Conservation (phyloP, 1,140 invertebrate genomes). For the Apis florea region DNA sequence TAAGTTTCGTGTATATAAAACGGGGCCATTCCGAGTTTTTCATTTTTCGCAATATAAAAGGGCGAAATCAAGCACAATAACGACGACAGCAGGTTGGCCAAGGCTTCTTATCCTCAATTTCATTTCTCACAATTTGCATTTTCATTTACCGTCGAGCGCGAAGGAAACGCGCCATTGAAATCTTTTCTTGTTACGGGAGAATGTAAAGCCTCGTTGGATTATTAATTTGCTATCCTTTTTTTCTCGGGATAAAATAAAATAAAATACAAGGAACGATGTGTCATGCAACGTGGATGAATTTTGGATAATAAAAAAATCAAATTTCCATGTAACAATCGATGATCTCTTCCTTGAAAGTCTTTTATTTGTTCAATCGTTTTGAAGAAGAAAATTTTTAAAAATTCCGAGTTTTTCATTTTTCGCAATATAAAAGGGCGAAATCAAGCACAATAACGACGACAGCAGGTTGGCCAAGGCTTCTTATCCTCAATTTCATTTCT, state of each 20-base stretch:
- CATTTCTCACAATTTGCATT: constrained; percentile 45
- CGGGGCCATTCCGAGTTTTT: constrained; percentile 23
- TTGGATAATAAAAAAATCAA: no score
- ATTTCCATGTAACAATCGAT: no score
- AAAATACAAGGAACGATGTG: background rate
- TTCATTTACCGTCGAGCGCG: constrained; percentile 1
- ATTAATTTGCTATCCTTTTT: background rate
- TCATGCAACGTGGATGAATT: background rate
- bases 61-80: constrained; percentile 47
- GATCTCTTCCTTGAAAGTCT: no score
- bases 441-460: constrained; percentile 48
- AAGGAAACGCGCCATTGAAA: background rate
- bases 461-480: background rate
- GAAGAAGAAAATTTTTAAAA: no score
- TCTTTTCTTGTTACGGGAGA: background rate
- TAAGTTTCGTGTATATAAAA: background rate
- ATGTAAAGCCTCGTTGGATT: background rate
- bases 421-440: constrained; percentile 25
- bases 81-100: constrained; percentile 10
- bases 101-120: constrained; percentile 9
- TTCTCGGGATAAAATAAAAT: no score
- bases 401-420: constrained; percentile 48
- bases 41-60: constrained; percentile 36
- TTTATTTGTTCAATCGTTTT: no score
- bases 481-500: constrained; percentile 26